Evolutionary conservation across 2,113 vertebrate genomes (phyloP).

Genomic region (Serinus canaria): DNA sequence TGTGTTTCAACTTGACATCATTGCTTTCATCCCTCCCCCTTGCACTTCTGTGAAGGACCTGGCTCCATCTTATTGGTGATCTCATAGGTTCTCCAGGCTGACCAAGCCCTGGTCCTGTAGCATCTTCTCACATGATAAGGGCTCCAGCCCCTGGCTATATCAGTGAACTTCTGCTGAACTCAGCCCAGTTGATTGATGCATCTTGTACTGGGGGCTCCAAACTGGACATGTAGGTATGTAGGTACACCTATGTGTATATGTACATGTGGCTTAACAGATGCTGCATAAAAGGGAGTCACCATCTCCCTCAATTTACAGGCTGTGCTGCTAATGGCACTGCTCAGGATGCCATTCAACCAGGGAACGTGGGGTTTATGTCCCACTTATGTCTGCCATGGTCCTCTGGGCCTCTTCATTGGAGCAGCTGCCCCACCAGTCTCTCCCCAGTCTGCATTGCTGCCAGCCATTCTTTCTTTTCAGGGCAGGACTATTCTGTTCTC

Average conservation of each 20-base stretch:
- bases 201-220: not conserved
- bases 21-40: not conserved
- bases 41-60: not conserved
- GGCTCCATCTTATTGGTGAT: not conserved
- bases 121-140: not conserved
- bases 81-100: not conserved
- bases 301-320: not conserved
- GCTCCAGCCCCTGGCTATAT: not conserved
- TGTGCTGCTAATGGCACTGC: not conserved
- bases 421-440: not conserved
- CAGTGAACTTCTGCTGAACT: not conserved
- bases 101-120: not conserved
- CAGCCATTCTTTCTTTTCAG: not conserved
- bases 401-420: not conserved
- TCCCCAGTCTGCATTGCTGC: not conserved
- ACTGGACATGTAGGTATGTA: not conserved
- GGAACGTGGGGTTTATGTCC: not conserved
- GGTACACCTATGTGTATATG: too few relatives aligned
- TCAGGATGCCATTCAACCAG: not conserved
- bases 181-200: fast-evolving
- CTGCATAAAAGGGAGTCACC: not conserved
- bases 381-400: not conserved
- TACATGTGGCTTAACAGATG: not conserved
- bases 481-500: not conserved
- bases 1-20: not conserved